These are phyloP conservation scores for Yasuhikotakia modesta DNA, from an alignment of 2,797 vertebrate species.

Conservation along the genomic window DNA sequence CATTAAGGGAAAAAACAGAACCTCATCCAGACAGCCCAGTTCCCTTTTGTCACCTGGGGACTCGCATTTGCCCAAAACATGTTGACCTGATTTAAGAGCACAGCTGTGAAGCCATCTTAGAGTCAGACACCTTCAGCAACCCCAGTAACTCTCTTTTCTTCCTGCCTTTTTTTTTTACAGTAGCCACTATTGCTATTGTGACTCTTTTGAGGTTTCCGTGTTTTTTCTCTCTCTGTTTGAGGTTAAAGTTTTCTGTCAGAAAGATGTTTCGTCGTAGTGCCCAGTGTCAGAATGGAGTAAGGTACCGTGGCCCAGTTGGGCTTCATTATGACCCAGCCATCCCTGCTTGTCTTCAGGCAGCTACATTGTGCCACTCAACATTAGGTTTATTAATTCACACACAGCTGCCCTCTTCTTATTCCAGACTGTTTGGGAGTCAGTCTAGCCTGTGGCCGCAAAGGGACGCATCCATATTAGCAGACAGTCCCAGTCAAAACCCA, in stretches of 20 bases:
- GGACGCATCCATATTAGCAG: constrained; percentile 73
- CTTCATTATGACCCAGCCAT: constrained; percentile 52
- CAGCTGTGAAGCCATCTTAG: constrained; percentile 63
- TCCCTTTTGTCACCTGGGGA: constrained; percentile 55
- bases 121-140: constrained; percentile 61
- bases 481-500: constrained; percentile 63
- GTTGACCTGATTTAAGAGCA: constrained; percentile 63
- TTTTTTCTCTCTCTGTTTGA: constrained; percentile 19
- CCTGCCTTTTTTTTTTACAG: constrained; percentile 43
- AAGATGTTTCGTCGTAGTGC: constrained; percentile 55
- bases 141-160: constrained; percentile 51
- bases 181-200: constrained; percentile 50
- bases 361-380: constrained; percentile 65
- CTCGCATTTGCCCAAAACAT: constrained; percentile 59
- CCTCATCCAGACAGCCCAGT: constrained; percentile 46
- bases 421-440: constrained; percentile 66
- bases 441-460: constrained; percentile 69
- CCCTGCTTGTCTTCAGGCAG: constrained; percentile 66
- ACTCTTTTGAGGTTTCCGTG: constrained; percentile 53
- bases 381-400: constrained; percentile 71
- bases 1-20: constrained; percentile 27
- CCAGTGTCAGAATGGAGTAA: constrained; percentile 53
- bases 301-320: constrained; percentile 49
- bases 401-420: constrained; percentile 64
- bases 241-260: constrained; percentile 55